Conservation (phyloP, 2,113 vertebrate species). For the Cheirogaleus medius region DNA sequence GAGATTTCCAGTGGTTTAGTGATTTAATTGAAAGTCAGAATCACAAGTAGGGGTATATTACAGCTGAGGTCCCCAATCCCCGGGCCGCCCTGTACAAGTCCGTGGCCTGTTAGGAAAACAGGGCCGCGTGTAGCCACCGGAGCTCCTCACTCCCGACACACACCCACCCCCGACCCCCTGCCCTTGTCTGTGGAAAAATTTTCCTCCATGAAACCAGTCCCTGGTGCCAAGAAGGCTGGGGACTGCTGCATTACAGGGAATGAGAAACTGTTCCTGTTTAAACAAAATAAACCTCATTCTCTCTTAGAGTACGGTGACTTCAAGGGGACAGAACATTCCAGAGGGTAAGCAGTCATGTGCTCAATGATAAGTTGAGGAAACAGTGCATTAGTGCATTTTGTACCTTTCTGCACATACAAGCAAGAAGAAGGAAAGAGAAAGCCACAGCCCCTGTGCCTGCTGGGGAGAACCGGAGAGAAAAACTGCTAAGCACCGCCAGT, state of each 20-base stretch:
- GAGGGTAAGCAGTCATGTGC: neutral
- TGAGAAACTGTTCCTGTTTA: neutral
- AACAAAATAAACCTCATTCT: neutral
- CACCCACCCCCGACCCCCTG: no score
- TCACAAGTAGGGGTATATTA: neutral
- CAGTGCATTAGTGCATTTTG: neutral
- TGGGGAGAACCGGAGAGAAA: neutral
- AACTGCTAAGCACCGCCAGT: neutral
- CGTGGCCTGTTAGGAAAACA: no score
- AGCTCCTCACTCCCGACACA: no score
- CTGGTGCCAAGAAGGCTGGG: no score
- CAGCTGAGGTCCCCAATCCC: no score
- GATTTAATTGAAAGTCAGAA: conserved; percentile 5
- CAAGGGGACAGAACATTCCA: neutral
- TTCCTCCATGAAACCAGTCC: no score
- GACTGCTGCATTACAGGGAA: neutral
- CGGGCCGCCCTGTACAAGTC: no score
- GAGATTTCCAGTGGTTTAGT: conserved; percentile 26
- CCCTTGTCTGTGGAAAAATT: no score
- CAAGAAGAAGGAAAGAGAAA: neutral
- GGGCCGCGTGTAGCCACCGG: rapidly evolving
- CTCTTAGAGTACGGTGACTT: neutral
- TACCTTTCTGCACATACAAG: neutral
- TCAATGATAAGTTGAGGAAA: neutral
- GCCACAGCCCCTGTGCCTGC: neutral